Conservation (phyloP, 2,113 vertebrate genomes). For the Saimiri boliviensis region DNA sequence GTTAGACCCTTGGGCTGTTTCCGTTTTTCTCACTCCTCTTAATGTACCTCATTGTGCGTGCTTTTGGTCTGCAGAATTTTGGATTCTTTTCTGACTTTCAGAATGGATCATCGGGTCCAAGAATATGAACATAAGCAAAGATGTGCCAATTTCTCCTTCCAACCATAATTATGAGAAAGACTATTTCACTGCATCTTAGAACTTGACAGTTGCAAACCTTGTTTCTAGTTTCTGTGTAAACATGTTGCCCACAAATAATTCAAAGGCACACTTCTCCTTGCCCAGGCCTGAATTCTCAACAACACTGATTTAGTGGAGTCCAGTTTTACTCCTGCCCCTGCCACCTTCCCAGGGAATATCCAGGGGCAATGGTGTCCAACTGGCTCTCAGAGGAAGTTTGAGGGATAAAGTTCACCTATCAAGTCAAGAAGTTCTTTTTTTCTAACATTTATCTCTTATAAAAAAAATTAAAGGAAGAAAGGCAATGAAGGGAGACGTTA, state of each 20-base stretch:
- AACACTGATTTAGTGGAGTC: not conserved
- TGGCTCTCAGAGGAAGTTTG: not conserved
- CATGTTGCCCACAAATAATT: not conserved
- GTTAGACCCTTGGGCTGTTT: not conserved
- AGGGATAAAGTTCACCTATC: not conserved
- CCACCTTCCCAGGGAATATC: not conserved
- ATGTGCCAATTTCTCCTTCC: not conserved
- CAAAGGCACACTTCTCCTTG: not conserved
- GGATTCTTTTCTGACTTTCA: conserved; percentile 44
- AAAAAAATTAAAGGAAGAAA: no score
- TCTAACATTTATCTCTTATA: not conserved
- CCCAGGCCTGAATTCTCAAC: not conserved
- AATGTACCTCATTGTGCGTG: not conserved
- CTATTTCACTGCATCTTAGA: not conserved
- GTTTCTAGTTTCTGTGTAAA: conserved; percentile 22
- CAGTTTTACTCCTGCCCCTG: not conserved
- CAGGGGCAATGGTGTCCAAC: not conserved
- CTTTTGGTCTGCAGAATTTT: conserved; percentile 13
- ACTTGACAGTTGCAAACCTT: not conserved
- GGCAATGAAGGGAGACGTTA: not conserved
- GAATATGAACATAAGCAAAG: conserved; percentile 35
- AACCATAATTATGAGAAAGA: not conserved
- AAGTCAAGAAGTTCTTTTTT: not conserved
- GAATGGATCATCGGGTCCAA: not conserved
- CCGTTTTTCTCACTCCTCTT: not conserved